Base-by-base conservation (phyloP, 2,888 invertebrate species). In the Eupeodes luniger region DNA sequence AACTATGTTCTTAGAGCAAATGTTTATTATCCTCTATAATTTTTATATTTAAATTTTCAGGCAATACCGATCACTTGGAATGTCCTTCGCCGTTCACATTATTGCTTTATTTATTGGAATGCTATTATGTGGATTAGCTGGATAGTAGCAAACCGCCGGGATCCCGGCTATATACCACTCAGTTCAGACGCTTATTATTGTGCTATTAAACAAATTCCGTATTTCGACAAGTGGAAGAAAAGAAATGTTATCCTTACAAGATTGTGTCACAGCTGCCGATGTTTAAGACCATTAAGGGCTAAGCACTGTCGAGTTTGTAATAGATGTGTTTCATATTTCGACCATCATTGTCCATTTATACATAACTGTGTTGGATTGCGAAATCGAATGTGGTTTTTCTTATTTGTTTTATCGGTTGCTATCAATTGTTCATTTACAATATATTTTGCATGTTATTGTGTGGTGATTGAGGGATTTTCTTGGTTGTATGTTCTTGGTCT, bases 311-410 rank as follows among this genome's bases (percentile, higher is more conserved):
- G 98, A 69, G 96, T 98, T 76, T 98, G 98, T 94, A 98, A 98
- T 92, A 95, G 97, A 81, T 97, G 97, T 92, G 97, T 98, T 4
- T 96, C 96, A 0, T 97, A 98, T 92, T 98, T 98, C 92, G 98
- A 98, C 93, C 98, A 98, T 93, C 98, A 98, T 93, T 98, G 98
- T 92, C 98, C 98, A 0, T 98, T 98, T 92, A 98, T 98, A 91
- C 98, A 98, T 94, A 98, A 98, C 93, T 98, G 98, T 93, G 98
- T 98, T 19, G 98, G 98, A 1, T 94, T 98, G 55, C 95, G 96
- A 85, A 98, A 98, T 94, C 96, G 98, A 91, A 97, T 97, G 95
- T 98, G 98, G 98, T 98, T 98, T 94, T 97, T 98, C 92, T 94
- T 97, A 78, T 98, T 98, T 92, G 97, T 98, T 1, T 95, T 97